These are phyloP conservation scores for Gastrophysa polygoni DNA, from an alignment of 2,888 invertebrate genomes.

Conservation along the genomic window DNA sequence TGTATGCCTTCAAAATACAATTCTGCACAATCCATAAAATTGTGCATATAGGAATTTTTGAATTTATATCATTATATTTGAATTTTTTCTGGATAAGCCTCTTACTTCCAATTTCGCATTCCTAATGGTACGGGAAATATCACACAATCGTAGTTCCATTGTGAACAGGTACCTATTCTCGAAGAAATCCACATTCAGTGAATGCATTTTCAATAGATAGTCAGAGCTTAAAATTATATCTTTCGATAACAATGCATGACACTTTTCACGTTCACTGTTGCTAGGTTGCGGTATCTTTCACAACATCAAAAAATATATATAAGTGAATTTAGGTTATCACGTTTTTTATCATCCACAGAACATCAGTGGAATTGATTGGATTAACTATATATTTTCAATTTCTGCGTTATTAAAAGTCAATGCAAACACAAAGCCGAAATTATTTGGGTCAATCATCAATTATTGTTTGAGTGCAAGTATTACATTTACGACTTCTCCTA, in stretches of 20 bases:
- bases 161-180: no score
- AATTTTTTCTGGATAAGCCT: no score
- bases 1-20: neutral
- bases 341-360: neutral
- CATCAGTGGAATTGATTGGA: neutral
- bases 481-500: no score
- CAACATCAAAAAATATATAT: neutral
- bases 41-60: no score
- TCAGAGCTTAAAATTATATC: neutral
- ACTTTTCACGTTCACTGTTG: constrained; percentile 5
- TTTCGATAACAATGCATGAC: neutral
- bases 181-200: no score
- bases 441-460: no score
- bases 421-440: neutral
- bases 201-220: neutral
- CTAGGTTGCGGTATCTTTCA: constrained; percentile 3
- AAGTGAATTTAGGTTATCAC: constrained; percentile 2
- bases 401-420: neutral
- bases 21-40: neutral
- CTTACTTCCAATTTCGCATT: no score
- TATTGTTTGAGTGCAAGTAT: no score
- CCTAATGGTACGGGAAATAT: no score
- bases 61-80: no score
- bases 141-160: no score
- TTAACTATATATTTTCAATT: neutral